These are phyloP conservation scores for Holacanthus passer DNA, from an alignment of 2,113 vertebrate genomes.

Conservation along the genomic window DNA sequence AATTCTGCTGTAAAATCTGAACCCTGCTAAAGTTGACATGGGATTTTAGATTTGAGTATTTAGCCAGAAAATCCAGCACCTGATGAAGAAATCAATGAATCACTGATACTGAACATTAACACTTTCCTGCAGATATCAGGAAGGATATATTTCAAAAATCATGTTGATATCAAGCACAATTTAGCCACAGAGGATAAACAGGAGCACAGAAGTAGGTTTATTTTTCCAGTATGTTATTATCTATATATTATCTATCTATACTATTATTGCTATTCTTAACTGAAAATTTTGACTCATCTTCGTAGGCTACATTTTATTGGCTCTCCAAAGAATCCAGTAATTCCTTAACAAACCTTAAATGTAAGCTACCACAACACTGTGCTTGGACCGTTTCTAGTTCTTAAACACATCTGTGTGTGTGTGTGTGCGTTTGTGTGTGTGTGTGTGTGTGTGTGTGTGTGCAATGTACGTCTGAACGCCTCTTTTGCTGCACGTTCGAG, in stretches of 20 bases:
- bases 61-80: not conserved
- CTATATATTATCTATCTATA: not conserved
- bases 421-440: not conserved
- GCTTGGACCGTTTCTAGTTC: constrained; percentile 10
- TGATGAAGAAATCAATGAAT: not conserved
- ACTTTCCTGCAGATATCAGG: not conserved
- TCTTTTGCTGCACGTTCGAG: constrained; percentile 63
- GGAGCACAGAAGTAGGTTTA: not conserved
- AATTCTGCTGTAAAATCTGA: not conserved
- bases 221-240: not conserved
- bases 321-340: constrained; percentile 2
- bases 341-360: not conserved
- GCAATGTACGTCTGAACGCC: not conserved
- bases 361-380: not conserved
- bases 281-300: not conserved
- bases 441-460: not conserved
- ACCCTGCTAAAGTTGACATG: not conserved
- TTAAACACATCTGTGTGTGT: constrained; percentile 39
- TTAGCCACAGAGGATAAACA: not conserved
- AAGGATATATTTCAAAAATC: too few relatives aligned
- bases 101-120: not conserved
- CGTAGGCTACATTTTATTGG: too few relatives aligned
- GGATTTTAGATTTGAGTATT: not conserved
- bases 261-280: not conserved
- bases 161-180: not conserved